Base-by-base conservation (phyloP, 1,140 invertebrate species). In the Tetramorium parvispinum region DNA sequence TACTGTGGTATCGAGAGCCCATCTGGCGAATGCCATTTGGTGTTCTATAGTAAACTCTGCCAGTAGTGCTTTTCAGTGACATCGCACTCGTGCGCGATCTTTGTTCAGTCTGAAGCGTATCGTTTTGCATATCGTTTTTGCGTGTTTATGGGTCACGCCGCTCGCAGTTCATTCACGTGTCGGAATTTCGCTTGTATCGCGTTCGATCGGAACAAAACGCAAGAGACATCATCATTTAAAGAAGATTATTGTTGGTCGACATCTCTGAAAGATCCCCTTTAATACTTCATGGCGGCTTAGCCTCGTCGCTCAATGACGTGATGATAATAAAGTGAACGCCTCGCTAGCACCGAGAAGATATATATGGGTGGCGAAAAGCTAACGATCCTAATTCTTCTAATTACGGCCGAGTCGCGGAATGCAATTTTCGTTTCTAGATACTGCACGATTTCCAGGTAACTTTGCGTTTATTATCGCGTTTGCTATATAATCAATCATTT, bases 231-330 rank as follows among this genome's bases (percentile, higher is more conserved):
- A 24, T 3, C 51, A 18, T n/a, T 5, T 5, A 71, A 55, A 43
- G n/a, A 71, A 55, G 16, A 27, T 24, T 27, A 27, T 18, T 59
- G n/a, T 21, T 10, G 55, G 1, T 8, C 21, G 40, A 46, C 10
- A 57, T 57, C 49, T 53, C 65, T 21, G 86, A 63, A 53, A 83
- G 78, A 13, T 87, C 86, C 86, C 75, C 86, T 88, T 87, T 88
- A 88, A 87, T 43, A 16, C 63, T 79, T 66, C 32, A 13, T n/a
- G 46, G 32, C 6, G 68, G 6, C 21, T 63, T 32, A 21, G 43
- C 55, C 49, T 51, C 27, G 46, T 46, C 46, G 65, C 11, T 37
- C 53, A 53, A 63, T 49, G 27, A 77, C 57, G 27, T 46, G 68
- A 81, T 53, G 87, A 81, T 87, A 87, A 87, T 79, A 79, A 88